A percentile compares a stretch with the other conserved stretches of the same genome.
These are phyloP conservation scores for Sminthurides bifidus DNA, from an alignment of 1,140 invertebrate species.

Conservation along the genomic window DNA sequence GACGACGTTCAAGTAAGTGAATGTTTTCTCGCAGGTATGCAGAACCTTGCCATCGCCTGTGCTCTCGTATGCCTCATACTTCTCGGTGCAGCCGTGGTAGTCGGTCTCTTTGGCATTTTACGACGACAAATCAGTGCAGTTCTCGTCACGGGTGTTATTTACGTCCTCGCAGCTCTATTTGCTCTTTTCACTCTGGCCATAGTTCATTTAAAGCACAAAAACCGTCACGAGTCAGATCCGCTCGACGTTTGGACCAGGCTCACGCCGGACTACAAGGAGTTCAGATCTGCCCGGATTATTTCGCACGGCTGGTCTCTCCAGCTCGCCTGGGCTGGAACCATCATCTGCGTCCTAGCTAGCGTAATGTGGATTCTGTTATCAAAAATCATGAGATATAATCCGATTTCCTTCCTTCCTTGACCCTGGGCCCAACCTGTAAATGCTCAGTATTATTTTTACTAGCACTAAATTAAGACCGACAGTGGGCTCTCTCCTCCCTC, in stretches of 20 bases:
- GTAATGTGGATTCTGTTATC: conserved; percentile 74
- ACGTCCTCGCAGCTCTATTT: conserved; percentile 73
- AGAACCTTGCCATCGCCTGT: conserved; percentile 82
- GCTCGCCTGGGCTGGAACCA: conserved; percentile 35
- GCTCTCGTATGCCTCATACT: conserved; percentile 78
- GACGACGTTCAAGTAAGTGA: not conserved
- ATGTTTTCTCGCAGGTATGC: conserved; percentile 59
- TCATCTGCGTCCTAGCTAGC: conserved; percentile 59
- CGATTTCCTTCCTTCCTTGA: conserved; percentile 39
- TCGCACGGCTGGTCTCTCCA: conserved; percentile 35
- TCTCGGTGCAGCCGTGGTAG: conserved; percentile 62
- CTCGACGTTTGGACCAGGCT: conserved; percentile 33
- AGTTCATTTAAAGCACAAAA: conserved; percentile 72
- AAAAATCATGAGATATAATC: conserved; percentile 79
- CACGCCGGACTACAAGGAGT: conserved; percentile 22
- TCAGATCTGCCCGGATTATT: conserved; percentile 31
- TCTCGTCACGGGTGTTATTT: conserved; percentile 81
- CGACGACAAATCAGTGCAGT: conserved; percentile 75
- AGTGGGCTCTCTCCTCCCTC: no score
- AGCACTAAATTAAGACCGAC: no score
- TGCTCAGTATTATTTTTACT: conserved; percentile 49
- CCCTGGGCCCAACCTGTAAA: conserved; percentile 60
- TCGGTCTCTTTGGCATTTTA: conserved; percentile 70
- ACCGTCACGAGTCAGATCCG: conserved; percentile 43
- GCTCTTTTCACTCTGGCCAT: conserved; percentile 78